A percentile compares a stretch with the other conserved stretches of the same genome.
Conservation (phyloP, 2,888 invertebrate species). For the Theretra japonica region DNA sequence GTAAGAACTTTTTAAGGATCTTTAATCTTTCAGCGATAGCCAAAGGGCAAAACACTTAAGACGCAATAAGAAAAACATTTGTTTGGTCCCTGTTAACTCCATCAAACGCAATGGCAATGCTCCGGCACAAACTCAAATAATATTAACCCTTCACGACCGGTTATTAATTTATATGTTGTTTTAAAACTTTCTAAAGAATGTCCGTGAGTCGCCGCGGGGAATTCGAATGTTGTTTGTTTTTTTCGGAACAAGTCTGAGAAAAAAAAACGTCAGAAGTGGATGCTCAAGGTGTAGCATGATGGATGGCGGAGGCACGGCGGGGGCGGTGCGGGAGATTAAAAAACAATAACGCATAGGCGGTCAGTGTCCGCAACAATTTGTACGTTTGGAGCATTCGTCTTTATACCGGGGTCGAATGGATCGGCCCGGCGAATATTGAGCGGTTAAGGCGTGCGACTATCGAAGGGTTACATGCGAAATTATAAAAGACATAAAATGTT, state of each 20-base stretch:
- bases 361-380: conserved; percentile 78
- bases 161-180: conserved; percentile 79
- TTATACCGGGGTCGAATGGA: conserved; percentile 50
- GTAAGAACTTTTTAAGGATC: too few relatives aligned
- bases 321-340: conserved; percentile 78
- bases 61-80: background rate
- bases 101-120: background rate
- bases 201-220: conserved; percentile 73
- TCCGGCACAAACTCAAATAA: conserved; percentile 34
- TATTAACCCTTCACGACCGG: conserved; percentile 47
- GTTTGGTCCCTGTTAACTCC: background rate
- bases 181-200: conserved; percentile 71
- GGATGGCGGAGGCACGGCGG: conserved; percentile 69
- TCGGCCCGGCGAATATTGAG: background rate
- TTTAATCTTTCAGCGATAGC: background rate
- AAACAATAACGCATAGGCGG: conserved; percentile 79
- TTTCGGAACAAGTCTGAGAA: conserved; percentile 57
- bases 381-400: conserved; percentile 66
- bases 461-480: conserved; percentile 22
- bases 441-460: conserved; percentile 23
- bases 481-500: background rate
- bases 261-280: conserved; percentile 54
- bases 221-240: conserved; percentile 46
- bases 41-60: background rate
- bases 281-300: conserved; percentile 58